These are phyloP conservation scores for Trachurus trachurus DNA, from an alignment of 2,797 vertebrate species.

Conservation along the genomic window DNA sequence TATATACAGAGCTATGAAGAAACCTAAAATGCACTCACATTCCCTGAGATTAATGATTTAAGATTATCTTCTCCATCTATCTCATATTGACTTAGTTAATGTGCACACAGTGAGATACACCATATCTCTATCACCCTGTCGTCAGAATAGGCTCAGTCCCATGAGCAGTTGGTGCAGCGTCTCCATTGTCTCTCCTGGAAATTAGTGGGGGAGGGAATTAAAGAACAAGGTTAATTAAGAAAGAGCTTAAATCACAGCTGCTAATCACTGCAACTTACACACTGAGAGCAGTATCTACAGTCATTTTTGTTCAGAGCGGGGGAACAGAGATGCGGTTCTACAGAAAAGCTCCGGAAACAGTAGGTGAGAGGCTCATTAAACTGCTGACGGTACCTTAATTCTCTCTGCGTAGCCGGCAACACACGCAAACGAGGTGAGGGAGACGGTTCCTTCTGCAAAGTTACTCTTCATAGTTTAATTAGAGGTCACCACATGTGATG, in stretches of 20 bases:
- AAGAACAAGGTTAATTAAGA: conserved; percentile 86
- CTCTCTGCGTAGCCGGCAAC: conserved; percentile 53
- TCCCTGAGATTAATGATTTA: conserved; percentile 40
- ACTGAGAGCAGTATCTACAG: conserved; percentile 65
- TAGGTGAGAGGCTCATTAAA: conserved; percentile 81
- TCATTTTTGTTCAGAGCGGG: conserved; percentile 60
- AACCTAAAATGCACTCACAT: conserved; percentile 6
- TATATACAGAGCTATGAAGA: conserved; percentile 3
- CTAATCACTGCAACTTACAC: conserved; percentile 77
- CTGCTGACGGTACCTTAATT: conserved; percentile 78
- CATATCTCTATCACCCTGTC: conserved; percentile 58
- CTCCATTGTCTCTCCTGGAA: conserved; percentile 77
- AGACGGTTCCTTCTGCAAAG: conserved; percentile 66
- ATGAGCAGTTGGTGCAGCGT: conserved; percentile 50
- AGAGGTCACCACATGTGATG: conserved; percentile 71
- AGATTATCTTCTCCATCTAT: conserved; percentile 42
- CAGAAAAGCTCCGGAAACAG: conserved; percentile 70
- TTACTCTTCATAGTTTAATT: conserved; percentile 75
- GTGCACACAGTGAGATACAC: conserved; percentile 40
- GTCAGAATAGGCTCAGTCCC: conserved; percentile 57
- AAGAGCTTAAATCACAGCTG: conserved; percentile 81
- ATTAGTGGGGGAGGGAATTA: conserved; percentile 75
- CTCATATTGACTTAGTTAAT: conserved; percentile 58
- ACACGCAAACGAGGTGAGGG: conserved; percentile 65
- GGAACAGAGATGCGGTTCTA: conserved; percentile 39